phyloP scores from a whole-genome alignment of 2,113 vertebrate genomes.

The Nyctereutes procyonoides region DNA sequence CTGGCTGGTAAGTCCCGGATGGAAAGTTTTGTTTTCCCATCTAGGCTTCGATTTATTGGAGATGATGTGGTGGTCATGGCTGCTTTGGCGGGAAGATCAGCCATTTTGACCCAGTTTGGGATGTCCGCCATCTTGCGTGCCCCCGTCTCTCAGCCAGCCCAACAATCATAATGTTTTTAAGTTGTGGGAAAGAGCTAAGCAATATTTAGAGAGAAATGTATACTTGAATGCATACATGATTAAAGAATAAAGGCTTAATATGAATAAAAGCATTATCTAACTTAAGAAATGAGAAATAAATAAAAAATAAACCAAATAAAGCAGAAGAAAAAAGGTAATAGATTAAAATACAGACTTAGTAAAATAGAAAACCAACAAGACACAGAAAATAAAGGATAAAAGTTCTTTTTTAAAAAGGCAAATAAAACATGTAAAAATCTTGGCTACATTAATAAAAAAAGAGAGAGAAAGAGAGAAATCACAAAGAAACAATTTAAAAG shows the following conservation, averaged over 20 bases:
- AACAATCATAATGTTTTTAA: not conserved
- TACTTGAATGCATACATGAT: not conserved
- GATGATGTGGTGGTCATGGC: too few relatives aligned
- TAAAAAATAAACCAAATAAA: not conserved
- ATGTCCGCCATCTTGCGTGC: too few relatives aligned
- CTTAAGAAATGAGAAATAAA: not conserved
- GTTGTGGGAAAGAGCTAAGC: not conserved
- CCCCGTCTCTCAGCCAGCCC: too few relatives aligned
- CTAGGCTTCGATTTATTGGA: too few relatives aligned
- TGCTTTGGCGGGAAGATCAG: too few relatives aligned
- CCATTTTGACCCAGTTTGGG: too few relatives aligned
- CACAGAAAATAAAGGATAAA: not conserved
- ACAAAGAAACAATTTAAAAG: not conserved
- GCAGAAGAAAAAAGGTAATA: not conserved
- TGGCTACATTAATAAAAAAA: not conserved
- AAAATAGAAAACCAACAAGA: not conserved
- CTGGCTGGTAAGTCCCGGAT: too few relatives aligned
- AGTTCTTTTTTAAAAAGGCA: not conserved
- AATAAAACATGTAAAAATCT: not conserved
- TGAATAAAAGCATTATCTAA: not conserved
- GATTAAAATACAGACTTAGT: not conserved
- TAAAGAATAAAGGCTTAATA: not conserved
- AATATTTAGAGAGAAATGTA: not conserved
- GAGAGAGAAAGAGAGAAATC: not conserved
- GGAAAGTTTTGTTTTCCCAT: too few relatives aligned